Percentiles rank a stretch among this genome's conserved stretches.
Conservation (phyloP, 37 sponge, comb jelly and placozoan species). For the Ephydatia muelleri region DNA sequence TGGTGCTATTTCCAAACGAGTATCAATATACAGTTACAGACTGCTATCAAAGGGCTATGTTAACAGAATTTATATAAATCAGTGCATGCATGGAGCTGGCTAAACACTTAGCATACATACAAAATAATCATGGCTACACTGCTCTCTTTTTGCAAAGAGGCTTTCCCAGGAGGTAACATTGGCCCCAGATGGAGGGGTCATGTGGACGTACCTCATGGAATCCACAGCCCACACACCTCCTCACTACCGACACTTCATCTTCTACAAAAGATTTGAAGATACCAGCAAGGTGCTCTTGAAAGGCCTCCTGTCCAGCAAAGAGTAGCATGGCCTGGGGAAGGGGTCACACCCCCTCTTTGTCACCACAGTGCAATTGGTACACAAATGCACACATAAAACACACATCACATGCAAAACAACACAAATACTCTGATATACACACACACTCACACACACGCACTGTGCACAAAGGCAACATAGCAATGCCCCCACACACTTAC, state of each 20-base stretch:
- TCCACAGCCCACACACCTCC: constrained; percentile 48
- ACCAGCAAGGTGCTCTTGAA: background rate
- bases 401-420: background rate
- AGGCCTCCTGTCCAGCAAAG: background rate
- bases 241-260: constrained; percentile 7
- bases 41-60: too few relatives aligned
- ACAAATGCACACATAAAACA: background rate
- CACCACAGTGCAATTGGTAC: too few relatives aligned
- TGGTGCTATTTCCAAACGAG: too few relatives aligned
- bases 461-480: too few relatives aligned
- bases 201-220: constrained; percentile 65
- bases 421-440: background rate
- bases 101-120: too few relatives aligned
- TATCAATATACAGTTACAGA: too few relatives aligned
- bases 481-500: constrained; percentile 51
- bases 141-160: too few relatives aligned
- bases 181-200: too few relatives aligned
- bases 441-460: constrained; percentile 6
- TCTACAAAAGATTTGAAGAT: constrained; percentile 6
- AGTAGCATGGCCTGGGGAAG: constrained; percentile 52
- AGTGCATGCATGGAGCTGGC: too few relatives aligned
- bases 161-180: too few relatives aligned
- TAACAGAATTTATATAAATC: too few relatives aligned
- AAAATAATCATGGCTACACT: too few relatives aligned
- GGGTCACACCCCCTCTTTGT: background rate